A percentile compares a stretch with the other conserved stretches of the same genome.
Conservation (phyloP, 2,888 invertebrate genomes). For the Dicyrtoma fusca region DNA sequence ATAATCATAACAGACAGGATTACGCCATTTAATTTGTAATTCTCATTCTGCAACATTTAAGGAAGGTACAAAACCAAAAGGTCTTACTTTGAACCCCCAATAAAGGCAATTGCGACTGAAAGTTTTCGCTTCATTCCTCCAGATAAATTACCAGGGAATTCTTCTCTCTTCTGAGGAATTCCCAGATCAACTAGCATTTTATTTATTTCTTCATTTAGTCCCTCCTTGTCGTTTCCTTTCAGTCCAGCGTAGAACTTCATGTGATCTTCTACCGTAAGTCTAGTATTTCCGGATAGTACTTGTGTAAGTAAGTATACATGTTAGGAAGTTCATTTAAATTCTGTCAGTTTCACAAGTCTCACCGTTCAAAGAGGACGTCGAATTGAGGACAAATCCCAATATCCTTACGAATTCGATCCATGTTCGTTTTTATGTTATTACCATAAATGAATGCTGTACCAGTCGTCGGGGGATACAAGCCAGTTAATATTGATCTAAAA, state of each 20-base stretch:
- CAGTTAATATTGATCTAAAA: slow-evolving; percentile 73
- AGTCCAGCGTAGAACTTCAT: slow-evolving; percentile 60
- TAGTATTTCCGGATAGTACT: no score
- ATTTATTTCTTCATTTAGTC: slow-evolving; percentile 56
- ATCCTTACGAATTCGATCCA: slow-evolving; percentile 67
- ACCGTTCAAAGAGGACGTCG: slow-evolving; percentile 72
- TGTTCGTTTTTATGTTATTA: slow-evolving; percentile 64
- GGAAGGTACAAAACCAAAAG: no score
- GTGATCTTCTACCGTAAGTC: slow-evolving; percentile 63
- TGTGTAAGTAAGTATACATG: no score
- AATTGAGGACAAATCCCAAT: slow-evolving; percentile 87
- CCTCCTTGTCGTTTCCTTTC: slow-evolving; percentile 59
- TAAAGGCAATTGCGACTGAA: slow-evolving; percentile 65
- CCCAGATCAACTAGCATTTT: slow-evolving; percentile 60
- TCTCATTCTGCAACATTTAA: no score
- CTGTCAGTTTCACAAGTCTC: slow-evolving; percentile 54
- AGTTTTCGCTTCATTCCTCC: slow-evolving; percentile 66
- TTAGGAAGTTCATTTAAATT: neutral
- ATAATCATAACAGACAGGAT: no score
- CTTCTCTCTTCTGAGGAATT: slow-evolving; percentile 60
- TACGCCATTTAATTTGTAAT: no score
- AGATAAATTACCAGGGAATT: slow-evolving; percentile 58
- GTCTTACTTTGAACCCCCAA: slow-evolving; percentile 61
- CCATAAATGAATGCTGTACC: slow-evolving; percentile 75
- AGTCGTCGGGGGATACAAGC: slow-evolving; percentile 74